Base-by-base conservation (phyloP, 2,888 invertebrate genomes). In the Scaptodrosophila latifasciaeformis region DNA sequence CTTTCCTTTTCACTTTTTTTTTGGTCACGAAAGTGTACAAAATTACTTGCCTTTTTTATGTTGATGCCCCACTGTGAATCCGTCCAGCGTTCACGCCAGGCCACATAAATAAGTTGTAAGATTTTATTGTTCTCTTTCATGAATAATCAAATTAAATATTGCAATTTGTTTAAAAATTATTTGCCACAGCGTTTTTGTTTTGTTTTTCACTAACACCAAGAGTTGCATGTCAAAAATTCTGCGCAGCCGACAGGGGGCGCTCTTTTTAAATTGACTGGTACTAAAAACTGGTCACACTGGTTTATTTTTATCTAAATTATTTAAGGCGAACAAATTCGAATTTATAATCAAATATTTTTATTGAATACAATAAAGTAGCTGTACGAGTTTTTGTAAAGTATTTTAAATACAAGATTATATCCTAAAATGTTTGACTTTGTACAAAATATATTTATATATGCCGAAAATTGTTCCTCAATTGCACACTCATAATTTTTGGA, bases 41-140 rank as follows among this genome's bases (percentile, higher is more conserved):
- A 15, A 5, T 44, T 51, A 70, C 86, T 86, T 81, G 92, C 94
- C n/a, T 94, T 94, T 89, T 97, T 97, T 51, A 97, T 95, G 81
- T 96, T 95, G 67, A 96, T 96, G 31, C 96, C 96, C 97, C 97
- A 97, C 86, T 96, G 95, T 39, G 96, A 90, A 85, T 97, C 97
- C 1, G 93, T 92, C 97, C 97, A 97, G 58, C 97, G 89, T 87
- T 97, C 97, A 71, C 96, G 90, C 97, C 97, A 98, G 43, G 97
- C 97, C 84, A 85, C 83, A 24, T 86, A 76, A 47, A 86, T 80
- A 62, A 85, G 82, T 50, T 84, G 70, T 85, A 93, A 93, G 92
- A 93, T 93, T 68, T 88, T 84, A 51, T 74, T 81, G 51, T 72
- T 82, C 52, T 86, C 84, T 69, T 84, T 85, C 85, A 85, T 85